A percentile compares a stretch with the other conserved stretches of the same genome.
Evolutionary conservation across 2,888 invertebrate species (phyloP).

Genomic region (Cybosia mesomella): DNA sequence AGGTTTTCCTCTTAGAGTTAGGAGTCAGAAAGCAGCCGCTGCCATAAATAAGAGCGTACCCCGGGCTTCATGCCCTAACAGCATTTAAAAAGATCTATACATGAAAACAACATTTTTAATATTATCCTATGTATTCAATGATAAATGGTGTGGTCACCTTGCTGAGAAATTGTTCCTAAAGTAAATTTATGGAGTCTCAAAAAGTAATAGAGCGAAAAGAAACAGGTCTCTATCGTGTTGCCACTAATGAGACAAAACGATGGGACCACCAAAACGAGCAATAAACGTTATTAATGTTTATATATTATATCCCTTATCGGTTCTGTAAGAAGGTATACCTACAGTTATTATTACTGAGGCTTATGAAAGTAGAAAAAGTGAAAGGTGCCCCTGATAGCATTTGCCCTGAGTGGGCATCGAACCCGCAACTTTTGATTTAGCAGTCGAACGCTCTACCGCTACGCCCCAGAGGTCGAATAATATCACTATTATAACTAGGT

Average conservation of each 20-base stretch:
- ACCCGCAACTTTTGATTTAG: too few species aligned
- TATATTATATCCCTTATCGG: neutral
- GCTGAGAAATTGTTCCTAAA: constrained; percentile 2
- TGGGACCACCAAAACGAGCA: neutral
- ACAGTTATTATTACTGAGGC: neutral
- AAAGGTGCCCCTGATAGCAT: neutral
- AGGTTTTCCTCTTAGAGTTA: too few species aligned
- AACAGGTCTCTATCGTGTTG: neutral
- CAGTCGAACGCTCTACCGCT: too few species aligned
- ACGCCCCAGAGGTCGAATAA: too few species aligned
- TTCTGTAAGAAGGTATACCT: neutral
- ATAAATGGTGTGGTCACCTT: neutral
- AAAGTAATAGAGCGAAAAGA: constrained; percentile 1
- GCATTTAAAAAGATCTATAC: too few species aligned
- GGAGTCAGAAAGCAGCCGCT: too few species aligned
- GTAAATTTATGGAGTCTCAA: constrained; percentile 4
- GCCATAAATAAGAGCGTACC: too few species aligned
- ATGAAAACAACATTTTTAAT: neutral
- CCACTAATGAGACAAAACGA: constrained; percentile 3
- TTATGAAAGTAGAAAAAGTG: neutral
- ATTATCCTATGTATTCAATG: neutral
- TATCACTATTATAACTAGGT: too few species aligned
- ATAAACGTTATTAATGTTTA: constrained; percentile 5
- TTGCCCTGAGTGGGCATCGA: too few species aligned
- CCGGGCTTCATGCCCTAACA: too few species aligned